Conservation (phyloP, 2,888 invertebrate species). For the Drosophila lacicola region DNA sequence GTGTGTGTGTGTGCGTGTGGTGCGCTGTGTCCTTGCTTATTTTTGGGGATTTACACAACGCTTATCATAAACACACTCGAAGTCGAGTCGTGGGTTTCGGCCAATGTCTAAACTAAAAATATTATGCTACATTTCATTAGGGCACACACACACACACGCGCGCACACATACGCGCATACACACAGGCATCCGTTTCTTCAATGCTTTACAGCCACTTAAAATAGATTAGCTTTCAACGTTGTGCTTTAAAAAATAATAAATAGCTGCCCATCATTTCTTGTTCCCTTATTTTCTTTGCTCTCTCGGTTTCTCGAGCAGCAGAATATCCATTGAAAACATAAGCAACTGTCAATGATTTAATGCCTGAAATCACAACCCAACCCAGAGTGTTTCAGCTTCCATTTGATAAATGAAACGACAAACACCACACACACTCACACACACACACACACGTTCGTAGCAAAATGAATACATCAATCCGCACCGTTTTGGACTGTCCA, state of each 20-base stretch:
- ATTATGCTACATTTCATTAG: constrained; percentile 75
- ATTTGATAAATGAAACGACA: constrained; percentile 69
- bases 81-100: constrained; percentile 17
- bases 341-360: constrained; percentile 74
- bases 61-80: constrained; percentile 56
- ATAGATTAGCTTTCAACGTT: constrained; percentile 75
- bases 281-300: constrained; percentile 1
- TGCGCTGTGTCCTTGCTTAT: constrained; percentile 62
- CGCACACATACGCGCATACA: constrained; percentile 11
- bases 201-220: constrained; percentile 74
- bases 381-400: constrained; percentile 20
- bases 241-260: constrained; percentile 69
- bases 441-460: neutral
- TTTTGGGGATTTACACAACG: constrained; percentile 68
- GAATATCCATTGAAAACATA: constrained; percentile 64
- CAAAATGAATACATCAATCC: constrained; percentile 42
- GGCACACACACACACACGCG: constrained; percentile 15
- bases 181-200: constrained; percentile 26
- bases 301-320: constrained; percentile 5
- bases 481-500: constrained; percentile 2
- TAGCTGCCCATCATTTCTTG: constrained; percentile 54
- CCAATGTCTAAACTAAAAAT: constrained; percentile 62
- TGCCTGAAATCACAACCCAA: constrained; percentile 46
- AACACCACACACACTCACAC: constrained; percentile 25
- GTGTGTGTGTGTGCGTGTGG: constrained; percentile 18